Evolutionary conservation across 2,888 invertebrate species (phyloP).

Genomic region (Archips crataeganus): DNA sequence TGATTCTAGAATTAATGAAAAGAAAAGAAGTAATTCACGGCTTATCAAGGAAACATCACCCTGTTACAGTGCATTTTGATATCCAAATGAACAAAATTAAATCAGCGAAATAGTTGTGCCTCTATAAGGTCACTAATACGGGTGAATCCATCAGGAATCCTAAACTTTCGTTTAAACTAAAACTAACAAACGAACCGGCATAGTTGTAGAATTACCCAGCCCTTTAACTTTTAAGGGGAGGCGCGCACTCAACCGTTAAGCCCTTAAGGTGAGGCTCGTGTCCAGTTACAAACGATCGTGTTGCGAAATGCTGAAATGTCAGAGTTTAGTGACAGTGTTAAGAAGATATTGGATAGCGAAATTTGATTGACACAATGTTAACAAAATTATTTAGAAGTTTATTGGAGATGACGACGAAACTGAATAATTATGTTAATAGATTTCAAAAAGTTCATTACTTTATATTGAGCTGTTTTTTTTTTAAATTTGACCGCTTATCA

Average conservation of each 20-base stretch:
- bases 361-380: background rate
- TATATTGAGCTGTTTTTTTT: too few relatives aligned
- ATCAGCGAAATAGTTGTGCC: background rate
- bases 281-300: background rate
- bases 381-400: too few relatives aligned
- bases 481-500: too few relatives aligned
- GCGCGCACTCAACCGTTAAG: slow-evolving; percentile 17
- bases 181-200: slow-evolving; percentile 22
- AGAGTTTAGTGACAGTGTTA: background rate
- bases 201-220: slow-evolving; percentile 15
- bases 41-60: too few relatives aligned
- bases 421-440: too few relatives aligned
- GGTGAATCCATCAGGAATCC: slow-evolving; percentile 9
- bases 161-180: slow-evolving; percentile 18
- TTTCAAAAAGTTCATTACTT: too few relatives aligned
- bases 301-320: background rate
- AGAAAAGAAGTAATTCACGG: too few relatives aligned
- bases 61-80: background rate
- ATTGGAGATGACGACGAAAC: too few relatives aligned
- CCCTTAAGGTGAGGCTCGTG: slow-evolving; percentile 2
- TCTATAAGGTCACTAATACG: background rate
- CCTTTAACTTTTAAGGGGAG: slow-evolving; percentile 26
- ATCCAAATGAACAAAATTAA: background rate
- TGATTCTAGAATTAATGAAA: too few relatives aligned
- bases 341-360: background rate